phyloP scores from a whole-genome alignment of 2,888 invertebrate species.

The Thereva nobilitata region DNA sequence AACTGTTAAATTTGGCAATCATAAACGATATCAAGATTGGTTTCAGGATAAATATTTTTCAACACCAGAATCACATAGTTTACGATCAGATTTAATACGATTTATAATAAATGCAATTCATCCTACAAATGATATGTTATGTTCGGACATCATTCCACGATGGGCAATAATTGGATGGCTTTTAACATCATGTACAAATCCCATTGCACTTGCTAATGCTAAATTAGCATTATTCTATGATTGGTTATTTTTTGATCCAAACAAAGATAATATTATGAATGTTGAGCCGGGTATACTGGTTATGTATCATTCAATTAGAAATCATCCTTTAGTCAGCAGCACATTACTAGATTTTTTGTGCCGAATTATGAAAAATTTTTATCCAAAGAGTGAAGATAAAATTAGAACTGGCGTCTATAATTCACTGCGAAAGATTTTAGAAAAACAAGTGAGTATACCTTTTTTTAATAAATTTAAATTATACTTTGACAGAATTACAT shows the following conservation, averaged over 20 bases:
- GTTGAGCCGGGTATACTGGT: slow-evolving; percentile 71
- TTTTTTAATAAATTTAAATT: background rate
- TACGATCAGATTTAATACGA: slow-evolving; percentile 70
- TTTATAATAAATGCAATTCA: slow-evolving; percentile 72
- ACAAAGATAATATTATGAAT: slow-evolving; percentile 72
- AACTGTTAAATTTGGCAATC: slow-evolving; percentile 66
- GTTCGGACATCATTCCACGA: slow-evolving; percentile 70
- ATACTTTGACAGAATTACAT: background rate
- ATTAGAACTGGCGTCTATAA: slow-evolving; percentile 59
- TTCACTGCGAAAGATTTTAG: slow-evolving; percentile 56
- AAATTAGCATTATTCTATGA: slow-evolving; percentile 71
- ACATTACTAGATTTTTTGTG: slow-evolving; percentile 71
- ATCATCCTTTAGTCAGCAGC: slow-evolving; percentile 68
- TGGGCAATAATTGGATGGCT: slow-evolving; percentile 76
- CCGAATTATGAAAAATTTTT: slow-evolving; percentile 62
- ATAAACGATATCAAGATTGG: slow-evolving; percentile 73
- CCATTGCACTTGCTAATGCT: slow-evolving; percentile 68
- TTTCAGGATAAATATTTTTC: slow-evolving; percentile 70
- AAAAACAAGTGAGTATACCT: slow-evolving; percentile 71
- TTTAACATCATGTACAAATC: slow-evolving; percentile 68
- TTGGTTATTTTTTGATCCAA: slow-evolving; percentile 71
- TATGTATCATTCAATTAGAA: slow-evolving; percentile 70
- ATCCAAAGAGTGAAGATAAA: slow-evolving; percentile 56
- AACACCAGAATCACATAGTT: slow-evolving; percentile 68
- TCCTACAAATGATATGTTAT: slow-evolving; percentile 69